Evolutionary conservation across 2,888 invertebrate species (phyloP).

Genomic region (Zootermopsis nevadensis): DNA sequence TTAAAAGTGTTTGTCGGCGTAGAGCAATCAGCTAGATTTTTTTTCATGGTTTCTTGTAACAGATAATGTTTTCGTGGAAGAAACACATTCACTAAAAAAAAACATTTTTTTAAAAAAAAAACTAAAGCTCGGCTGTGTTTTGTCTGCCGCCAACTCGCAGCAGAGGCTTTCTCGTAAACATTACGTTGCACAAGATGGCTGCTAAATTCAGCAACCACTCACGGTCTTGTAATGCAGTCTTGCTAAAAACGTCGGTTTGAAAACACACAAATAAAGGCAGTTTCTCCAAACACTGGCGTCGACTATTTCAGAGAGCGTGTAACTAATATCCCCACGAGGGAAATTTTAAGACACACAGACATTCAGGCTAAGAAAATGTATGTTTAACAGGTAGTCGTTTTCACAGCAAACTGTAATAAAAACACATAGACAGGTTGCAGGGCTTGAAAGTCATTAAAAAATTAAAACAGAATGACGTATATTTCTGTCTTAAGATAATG

Average conservation of each 20-base stretch:
- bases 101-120: not conserved
- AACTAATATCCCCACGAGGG: too few species aligned
- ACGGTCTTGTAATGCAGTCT: not conserved
- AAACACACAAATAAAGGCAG: constrained; percentile 19
- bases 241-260: not conserved
- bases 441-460: too few species aligned
- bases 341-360: too few species aligned
- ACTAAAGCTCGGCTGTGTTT: constrained; percentile 5
- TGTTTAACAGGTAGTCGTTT: too few species aligned
- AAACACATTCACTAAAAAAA: not conserved
- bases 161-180: not conserved
- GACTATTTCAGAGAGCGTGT: too few species aligned
- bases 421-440: too few species aligned
- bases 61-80: not conserved
- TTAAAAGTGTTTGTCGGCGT: too few species aligned
- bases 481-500: too few species aligned
- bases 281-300: too few species aligned
- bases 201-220: constrained; percentile 6
- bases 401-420: too few species aligned
- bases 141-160: constrained; percentile 15
- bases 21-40: not conserved
- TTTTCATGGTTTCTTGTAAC: not conserved
- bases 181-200: not conserved
- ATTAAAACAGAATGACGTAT: too few species aligned
- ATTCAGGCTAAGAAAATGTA: too few species aligned